Percentiles rank a stretch among this genome's conserved stretches.
phyloP scores from a whole-genome alignment of 2,888 invertebrate species.

The Papilio demoleus region DNA sequence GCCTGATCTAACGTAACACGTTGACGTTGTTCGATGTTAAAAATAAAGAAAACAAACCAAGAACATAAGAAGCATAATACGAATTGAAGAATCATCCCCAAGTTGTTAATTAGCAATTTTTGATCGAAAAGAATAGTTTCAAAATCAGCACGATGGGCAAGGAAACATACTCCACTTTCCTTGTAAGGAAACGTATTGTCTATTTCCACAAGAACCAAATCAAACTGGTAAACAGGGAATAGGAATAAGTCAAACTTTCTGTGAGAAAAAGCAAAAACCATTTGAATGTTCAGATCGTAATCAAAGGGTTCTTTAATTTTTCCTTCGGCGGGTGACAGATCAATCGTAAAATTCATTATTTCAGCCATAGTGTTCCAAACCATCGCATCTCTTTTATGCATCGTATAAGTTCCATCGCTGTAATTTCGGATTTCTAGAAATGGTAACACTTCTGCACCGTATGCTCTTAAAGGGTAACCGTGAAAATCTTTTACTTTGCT shows the following conservation, averaged over 20 bases:
- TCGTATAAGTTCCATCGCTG: conserved; percentile 55
- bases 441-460: conserved; percentile 57
- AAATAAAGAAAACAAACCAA: conserved; percentile 67
- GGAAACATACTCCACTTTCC: conserved; percentile 73
- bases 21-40: conserved; percentile 56
- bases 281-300: conserved; percentile 61
- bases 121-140: conserved; percentile 66
- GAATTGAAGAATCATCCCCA: conserved; percentile 52
- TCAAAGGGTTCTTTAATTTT: conserved; percentile 59
- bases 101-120: conserved; percentile 56
- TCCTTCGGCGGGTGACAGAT: conserved; percentile 55
- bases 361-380: conserved; percentile 67
- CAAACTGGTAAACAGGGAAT: conserved; percentile 70
- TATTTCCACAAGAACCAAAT: conserved; percentile 63
- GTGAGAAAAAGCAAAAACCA: conserved; percentile 61
- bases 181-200: conserved; percentile 65
- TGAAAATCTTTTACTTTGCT: conserved; percentile 65
- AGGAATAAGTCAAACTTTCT: conserved; percentile 68
- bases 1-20: conserved; percentile 60
- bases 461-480: conserved; percentile 60
- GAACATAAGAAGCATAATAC: conserved; percentile 60
- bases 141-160: conserved; percentile 66
- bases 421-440: conserved; percentile 57
- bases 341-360: conserved; percentile 69
- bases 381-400: conserved; percentile 64